Evolutionary conservation across 23 tunicate species (phyloP), one percentile per base, ranked within the genome.

Genomic region (Corella eumyota): DNA sequence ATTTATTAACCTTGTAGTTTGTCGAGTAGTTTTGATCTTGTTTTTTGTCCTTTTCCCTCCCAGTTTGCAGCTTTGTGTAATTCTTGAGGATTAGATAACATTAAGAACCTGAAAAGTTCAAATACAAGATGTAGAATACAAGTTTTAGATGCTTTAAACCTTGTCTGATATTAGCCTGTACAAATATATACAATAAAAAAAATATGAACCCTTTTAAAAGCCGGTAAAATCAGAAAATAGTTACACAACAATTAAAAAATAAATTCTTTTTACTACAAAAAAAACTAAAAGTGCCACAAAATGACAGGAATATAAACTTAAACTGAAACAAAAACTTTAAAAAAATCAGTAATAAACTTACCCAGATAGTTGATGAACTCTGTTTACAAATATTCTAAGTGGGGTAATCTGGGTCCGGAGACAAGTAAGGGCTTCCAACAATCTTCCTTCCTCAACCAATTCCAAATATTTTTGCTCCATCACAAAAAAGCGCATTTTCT

Each of bases 401-500:
- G 91, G 91, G 21, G 84, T 72, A 33, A 92, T 66, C 45, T 83
- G 91, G 35, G 60, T 68, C 67, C 93, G 37, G 15, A 92, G 75
- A 38, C 93, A 82, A 31, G 36, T 30, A 29, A 92, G 45, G 52
- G 92, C 98, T 37, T 81, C 93, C 32, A 83, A 40, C 29, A 64
- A 32, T 45, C 72, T 67, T 25, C 82, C 88, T 50, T 82, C 93
- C 72, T 92, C 98, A 29, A 92, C 13, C 5, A 92, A 63, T 47
- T 92, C 98, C 52, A 92, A 65, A 67, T 51, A 92, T 27, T 92
- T 92, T 45, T 92, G 98, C 48, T 92, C 93, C 69, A 71, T 62
- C 31, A 92, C 72, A 29, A 50, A 62, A 77, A 75, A 92, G 9
- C 59, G 62, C 77, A 92, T 77, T 72, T 76, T 80, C 97, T 90